These are phyloP conservation scores for Harpagoxenus sublaevis DNA, from an alignment of 2,888 invertebrate species.

Conservation along the genomic window DNA sequence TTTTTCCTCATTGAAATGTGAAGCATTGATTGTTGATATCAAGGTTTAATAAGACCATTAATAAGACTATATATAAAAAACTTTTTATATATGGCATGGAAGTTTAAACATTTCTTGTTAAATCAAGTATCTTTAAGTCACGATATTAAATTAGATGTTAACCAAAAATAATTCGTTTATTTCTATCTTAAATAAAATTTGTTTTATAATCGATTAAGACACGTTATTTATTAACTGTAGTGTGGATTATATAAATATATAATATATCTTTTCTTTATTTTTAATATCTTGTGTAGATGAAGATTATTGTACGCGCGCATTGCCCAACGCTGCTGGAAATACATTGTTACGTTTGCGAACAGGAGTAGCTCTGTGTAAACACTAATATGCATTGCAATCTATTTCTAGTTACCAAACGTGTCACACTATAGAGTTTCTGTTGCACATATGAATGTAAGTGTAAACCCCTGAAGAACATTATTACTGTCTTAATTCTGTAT, in stretches of 20 bases:
- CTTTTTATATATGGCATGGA: background rate
- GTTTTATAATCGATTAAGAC: background rate
- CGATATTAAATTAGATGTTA: background rate
- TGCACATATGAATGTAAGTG: background rate
- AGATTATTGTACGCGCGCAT: background rate
- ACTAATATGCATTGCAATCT: slow-evolving; percentile 9
- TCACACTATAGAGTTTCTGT: background rate
- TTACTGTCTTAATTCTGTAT: background rate
- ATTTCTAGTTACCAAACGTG: slow-evolving; percentile 33
- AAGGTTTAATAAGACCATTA: background rate
- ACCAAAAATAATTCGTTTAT: background rate
- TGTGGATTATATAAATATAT: background rate
- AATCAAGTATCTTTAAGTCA: background rate
- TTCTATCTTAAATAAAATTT: background rate
- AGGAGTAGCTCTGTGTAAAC: background rate
- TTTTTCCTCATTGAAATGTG: slow-evolving; percentile 3
- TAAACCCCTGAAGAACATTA: background rate
- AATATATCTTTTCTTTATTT: background rate
- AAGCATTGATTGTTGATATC: background rate
- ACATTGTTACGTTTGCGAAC: background rate
- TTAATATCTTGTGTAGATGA: background rate
- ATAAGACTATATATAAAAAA: background rate
- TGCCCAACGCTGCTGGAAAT: background rate
- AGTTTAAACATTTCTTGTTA: slow-evolving; percentile 1
- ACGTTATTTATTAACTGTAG: background rate